Percentiles rank a stretch among this genome's conserved stretches.
These are phyloP conservation scores for Colletes latitarsis DNA, from an alignment of 1,140 invertebrate genomes.

Conservation along the genomic window DNA sequence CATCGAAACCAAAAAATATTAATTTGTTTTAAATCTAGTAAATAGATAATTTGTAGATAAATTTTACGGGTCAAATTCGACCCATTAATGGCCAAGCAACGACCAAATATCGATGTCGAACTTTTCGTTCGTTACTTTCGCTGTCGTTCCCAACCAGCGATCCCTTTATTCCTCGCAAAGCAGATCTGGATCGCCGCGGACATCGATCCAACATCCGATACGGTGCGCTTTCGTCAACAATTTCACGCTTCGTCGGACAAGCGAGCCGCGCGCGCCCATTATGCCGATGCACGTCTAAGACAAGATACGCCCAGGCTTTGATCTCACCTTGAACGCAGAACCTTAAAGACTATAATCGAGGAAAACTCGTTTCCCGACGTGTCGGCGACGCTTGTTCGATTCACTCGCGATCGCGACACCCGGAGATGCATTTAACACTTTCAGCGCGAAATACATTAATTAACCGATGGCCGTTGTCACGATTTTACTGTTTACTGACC, in stretches of 20 bases:
- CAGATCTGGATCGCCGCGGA: background rate
- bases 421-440: background rate
- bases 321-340: slow-evolving; percentile 63
- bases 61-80: too few species aligned
- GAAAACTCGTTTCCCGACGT: slow-evolving; percentile 56
- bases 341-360: slow-evolving; percentile 59
- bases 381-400: slow-evolving; percentile 1
- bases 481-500: too few species aligned
- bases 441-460: too few species aligned
- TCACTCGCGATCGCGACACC: background rate
- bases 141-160: background rate
- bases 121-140: slow-evolving; percentile 9
- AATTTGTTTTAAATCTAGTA: too few species aligned
- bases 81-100: too few species aligned
- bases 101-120: too few species aligned
- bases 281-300: slow-evolving; percentile 52
- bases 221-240: slow-evolving; percentile 69
- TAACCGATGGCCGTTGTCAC: too few species aligned
- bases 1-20: too few species aligned
- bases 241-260: slow-evolving; percentile 69
- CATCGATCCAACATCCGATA: slow-evolving; percentile 53
- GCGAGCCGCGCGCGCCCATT: slow-evolving; percentile 56
- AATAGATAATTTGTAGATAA: too few species aligned
- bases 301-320: slow-evolving; percentile 42
- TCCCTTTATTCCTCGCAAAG: background rate